phyloP scores from a whole-genome alignment of 2,888 invertebrate species.

The Coelinius sp. region DNA sequence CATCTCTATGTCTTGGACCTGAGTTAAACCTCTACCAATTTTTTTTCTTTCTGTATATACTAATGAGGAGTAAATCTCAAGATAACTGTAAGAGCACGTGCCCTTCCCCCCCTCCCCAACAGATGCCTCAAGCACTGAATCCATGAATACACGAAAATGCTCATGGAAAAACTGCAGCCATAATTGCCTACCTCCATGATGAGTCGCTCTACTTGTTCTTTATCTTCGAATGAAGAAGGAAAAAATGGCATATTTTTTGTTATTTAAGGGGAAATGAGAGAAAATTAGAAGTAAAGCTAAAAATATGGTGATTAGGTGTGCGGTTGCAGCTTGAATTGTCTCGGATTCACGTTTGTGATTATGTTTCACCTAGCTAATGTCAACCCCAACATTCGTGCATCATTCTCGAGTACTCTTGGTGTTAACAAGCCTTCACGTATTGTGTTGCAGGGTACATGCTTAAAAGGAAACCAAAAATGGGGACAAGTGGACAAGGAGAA shows the following conservation, averaged over 20 bases:
- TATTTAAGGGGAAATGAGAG: not conserved
- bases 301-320: constrained; percentile 22
- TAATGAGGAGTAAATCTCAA: constrained; percentile 65
- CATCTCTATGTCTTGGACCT: constrained; percentile 25
- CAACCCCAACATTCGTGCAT: constrained; percentile 52
- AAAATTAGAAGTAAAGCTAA: constrained; percentile 7
- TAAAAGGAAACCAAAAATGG: constrained; percentile 71
- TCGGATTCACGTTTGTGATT: not conserved
- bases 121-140: constrained; percentile 29
- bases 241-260: not conserved
- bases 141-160: constrained; percentile 44
- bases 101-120: constrained; percentile 44
- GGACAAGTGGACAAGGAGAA: constrained; percentile 63
- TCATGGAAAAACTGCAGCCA: constrained; percentile 52
- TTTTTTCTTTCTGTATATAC: constrained; percentile 47
- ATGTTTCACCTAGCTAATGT: constrained; percentile 3
- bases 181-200: constrained; percentile 51
- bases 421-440: constrained; percentile 70
- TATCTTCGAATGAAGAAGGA: constrained; percentile 18
- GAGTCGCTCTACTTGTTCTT: constrained; percentile 38
- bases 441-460: constrained; percentile 61
- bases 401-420: constrained; percentile 66
- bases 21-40: constrained; percentile 31
- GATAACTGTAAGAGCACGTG: constrained; percentile 61
- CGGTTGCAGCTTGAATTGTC: constrained; percentile 12